Base-by-base conservation (phyloP, 2,888 invertebrate genomes). In the Gasteruption jaculator region DNA sequence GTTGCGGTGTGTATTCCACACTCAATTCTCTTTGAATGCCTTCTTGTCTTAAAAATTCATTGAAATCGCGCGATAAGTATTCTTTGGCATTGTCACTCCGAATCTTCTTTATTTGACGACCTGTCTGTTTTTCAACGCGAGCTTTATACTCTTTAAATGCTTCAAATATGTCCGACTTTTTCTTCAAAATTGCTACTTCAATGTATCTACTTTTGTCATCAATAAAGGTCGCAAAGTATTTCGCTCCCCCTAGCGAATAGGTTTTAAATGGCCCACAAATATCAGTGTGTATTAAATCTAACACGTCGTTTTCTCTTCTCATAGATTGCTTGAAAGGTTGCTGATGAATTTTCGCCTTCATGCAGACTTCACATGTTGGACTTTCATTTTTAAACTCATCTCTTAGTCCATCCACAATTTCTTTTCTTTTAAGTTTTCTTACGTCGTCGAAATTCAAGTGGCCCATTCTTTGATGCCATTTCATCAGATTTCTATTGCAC, bases 1-100 rank as follows among this genome's bases (percentile, higher is more conserved):
- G 53, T 27, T 62, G 48, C 1, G 60, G 61, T 1, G 51, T 58
- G 22, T 63, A 54, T 3, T 54, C 48, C 1, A 53, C 44, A 0
- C n/a, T 52, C 1, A 39, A 21, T 19, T 40, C 37, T 11, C 48
- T 12, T 1, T 4, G 3, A 10, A 54, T 45, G 3, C 49, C 48
- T 33, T 47, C 35, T 2, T 33, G 15, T 21, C 34, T 20, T 2
- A 50, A 26, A 7, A 38, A 50, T 4, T 29, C 21, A 1, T 29
- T 26, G 12, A 53, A 53, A 16, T 45, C 45, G 1, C 34, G 26
- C 6, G 43, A 52, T 15, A 45, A 14, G 22, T 52, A 54, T 38
- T 50, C 53, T 18, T 34, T 47, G 0, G 27, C 49, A 20, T 50
- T 53, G 10, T 49, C 51, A 4, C 40, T 43, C 1, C 46, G 43